Conservation (phyloP, 2,888 invertebrate genomes). For the Erebia palarica region DNA sequence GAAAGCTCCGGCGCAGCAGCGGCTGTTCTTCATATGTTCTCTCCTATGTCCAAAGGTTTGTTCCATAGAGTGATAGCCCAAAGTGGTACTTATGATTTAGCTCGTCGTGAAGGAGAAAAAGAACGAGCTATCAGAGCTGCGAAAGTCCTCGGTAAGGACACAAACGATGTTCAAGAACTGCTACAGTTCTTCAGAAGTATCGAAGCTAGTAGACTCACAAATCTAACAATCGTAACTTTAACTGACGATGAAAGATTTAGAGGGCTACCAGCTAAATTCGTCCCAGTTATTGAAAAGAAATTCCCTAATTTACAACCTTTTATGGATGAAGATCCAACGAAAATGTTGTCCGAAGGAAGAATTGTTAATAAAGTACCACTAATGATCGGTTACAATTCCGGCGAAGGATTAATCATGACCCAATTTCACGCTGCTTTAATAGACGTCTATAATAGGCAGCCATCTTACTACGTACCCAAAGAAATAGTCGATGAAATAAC, state of each 20-base stretch:
- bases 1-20: conserved; percentile 68
- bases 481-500: conserved; percentile 51
- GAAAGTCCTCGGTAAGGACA: conserved; percentile 52
- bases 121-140: conserved; percentile 55
- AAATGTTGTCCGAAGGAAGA: conserved; percentile 49
- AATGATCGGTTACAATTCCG: conserved; percentile 60
- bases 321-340: conserved; percentile 51
- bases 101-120: conserved; percentile 33
- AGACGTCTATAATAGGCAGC: conserved; percentile 49
- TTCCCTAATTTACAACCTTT: conserved; percentile 54
- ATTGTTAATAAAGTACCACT: conserved; percentile 54
- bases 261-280: conserved; percentile 56
- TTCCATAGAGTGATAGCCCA: conserved; percentile 69
- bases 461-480: conserved; percentile 54
- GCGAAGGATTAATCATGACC: conserved; percentile 56
- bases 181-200: conserved; percentile 45
- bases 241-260: conserved; percentile 55
- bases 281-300: conserved; percentile 60
- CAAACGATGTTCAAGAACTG: conserved; percentile 38
- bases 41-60: conserved; percentile 67
- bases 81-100: conserved; percentile 60
- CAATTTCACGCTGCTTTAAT: conserved; percentile 47
- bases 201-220: conserved; percentile 52
- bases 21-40: conserved; percentile 66
- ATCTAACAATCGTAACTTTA: conserved; percentile 48